A percentile compares a stretch with the other conserved stretches of the same genome.
Evolutionary conservation across 2,888 invertebrate species (phyloP).

Genomic region (Melitaea athalia): DNA sequence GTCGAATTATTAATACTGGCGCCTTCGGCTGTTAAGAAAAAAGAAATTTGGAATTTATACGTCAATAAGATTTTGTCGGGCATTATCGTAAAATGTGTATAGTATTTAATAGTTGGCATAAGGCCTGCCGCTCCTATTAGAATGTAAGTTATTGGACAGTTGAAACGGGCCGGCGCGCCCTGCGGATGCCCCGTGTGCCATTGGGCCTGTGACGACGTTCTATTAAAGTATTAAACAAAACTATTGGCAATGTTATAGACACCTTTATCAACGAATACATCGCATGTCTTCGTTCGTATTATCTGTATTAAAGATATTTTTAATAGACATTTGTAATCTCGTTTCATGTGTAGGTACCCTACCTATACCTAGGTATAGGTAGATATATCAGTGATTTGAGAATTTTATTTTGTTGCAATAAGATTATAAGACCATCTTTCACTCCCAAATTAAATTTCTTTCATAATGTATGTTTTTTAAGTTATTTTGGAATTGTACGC

Average conservation of each 20-base stretch:
- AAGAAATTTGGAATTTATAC: constrained; percentile 69
- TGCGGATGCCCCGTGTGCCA: constrained; percentile 23
- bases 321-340: too few species aligned
- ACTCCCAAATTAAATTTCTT: not conserved
- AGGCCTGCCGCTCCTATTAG: constrained; percentile 77
- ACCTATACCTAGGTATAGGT: too few species aligned
- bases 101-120: constrained; percentile 76
- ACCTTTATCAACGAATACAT: not conserved
- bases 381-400: too few species aligned
- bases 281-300: too few species aligned
- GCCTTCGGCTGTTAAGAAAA: constrained; percentile 68
- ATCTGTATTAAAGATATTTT: too few species aligned
- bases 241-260: not conserved
- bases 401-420: not conserved
- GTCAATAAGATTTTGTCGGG: constrained; percentile 76
- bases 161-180: constrained; percentile 48
- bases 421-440: not conserved
- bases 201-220: constrained; percentile 4
- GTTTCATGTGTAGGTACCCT: too few species aligned
- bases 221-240: constrained; percentile 3
- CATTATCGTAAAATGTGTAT: constrained; percentile 78
- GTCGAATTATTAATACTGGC: constrained; percentile 75
- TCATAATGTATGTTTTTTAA: not conserved
- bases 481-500: not conserved
- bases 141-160: constrained; percentile 75